These are phyloP conservation scores for Bambusicola thoracicus DNA, from an alignment of 2,113 vertebrate genomes.

Conservation along the genomic window DNA sequence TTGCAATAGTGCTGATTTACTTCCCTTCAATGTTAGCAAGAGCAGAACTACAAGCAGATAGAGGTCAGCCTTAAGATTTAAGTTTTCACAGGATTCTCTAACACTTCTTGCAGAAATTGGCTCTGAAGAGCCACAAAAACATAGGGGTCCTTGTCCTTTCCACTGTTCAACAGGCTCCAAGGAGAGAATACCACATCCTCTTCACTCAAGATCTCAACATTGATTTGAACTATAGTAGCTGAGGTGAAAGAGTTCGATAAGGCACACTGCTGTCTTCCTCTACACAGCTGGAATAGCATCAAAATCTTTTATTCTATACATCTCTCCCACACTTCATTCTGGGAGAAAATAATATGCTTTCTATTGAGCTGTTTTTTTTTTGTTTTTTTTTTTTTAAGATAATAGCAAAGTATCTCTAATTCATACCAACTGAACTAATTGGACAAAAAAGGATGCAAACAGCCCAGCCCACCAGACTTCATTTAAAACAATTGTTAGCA, in stretches of 20 bases:
- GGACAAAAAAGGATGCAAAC: slow-evolving; percentile 78
- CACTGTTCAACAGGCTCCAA: slow-evolving; percentile 57
- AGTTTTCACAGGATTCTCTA: slow-evolving; percentile 57
- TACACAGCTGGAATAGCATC: slow-evolving; percentile 34
- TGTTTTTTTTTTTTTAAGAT: background rate
- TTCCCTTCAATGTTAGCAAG: background rate
- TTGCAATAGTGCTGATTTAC: slow-evolving; percentile 28
- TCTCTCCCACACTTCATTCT: background rate
- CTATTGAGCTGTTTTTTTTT: background rate
- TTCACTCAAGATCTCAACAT: slow-evolving; percentile 56
- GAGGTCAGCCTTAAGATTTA: slow-evolving; percentile 63
- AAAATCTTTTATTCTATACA: slow-evolving; percentile 8
- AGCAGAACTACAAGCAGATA: slow-evolving; percentile 33
- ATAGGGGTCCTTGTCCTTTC: slow-evolving; percentile 54
- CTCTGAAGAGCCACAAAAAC: slow-evolving; percentile 55
- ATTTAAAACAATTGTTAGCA: slow-evolving; percentile 83
- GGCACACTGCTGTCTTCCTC: background rate
- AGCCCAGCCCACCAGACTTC: slow-evolving; percentile 77
- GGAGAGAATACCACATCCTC: slow-evolving; percentile 28
- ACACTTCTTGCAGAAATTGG: slow-evolving; percentile 58
- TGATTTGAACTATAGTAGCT: slow-evolving; percentile 58
- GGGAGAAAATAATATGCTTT: background rate
- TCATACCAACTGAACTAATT: slow-evolving; percentile 86
- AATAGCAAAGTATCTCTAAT: slow-evolving; percentile 80
- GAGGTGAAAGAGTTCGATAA: slow-evolving; percentile 58